Conservation (phyloP, 1,140 invertebrate genomes). For the Calephelis virginiensis region DNA sequence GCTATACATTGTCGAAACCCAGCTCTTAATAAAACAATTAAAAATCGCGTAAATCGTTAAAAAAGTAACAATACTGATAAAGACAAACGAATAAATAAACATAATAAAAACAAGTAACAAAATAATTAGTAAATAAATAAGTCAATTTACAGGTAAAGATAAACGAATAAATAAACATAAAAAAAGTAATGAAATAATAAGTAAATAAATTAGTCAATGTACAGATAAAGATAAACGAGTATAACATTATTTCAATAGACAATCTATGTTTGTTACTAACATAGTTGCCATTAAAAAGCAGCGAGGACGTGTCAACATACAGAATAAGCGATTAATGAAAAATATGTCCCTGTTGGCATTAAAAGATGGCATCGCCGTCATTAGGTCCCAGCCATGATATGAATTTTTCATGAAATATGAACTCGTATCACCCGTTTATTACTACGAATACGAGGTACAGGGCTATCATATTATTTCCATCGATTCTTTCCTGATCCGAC, state of each 20-base stretch:
- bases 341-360: slow-evolving; percentile 62
- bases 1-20: no score
- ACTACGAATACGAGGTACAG: slow-evolving; percentile 41
- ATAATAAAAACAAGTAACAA: no score
- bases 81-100: no score
- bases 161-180: no score
- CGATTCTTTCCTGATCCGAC: slow-evolving; percentile 42
- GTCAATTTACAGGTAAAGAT: no score
- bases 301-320: slow-evolving; percentile 34
- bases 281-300: slow-evolving; percentile 6
- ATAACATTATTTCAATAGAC: background rate
- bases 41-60: no score
- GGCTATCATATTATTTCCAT: slow-evolving; percentile 54
- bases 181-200: no score
- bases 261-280: slow-evolving; percentile 6
- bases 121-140: no score
- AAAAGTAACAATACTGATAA: no score
- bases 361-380: slow-evolving; percentile 71
- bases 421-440: slow-evolving; percentile 53
- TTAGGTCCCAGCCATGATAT: slow-evolving; percentile 63
- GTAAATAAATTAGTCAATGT: no score
- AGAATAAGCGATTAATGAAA: slow-evolving; percentile 69
- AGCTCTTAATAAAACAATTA: no score
- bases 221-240: background rate
- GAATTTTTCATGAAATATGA: slow-evolving; percentile 76